Evolutionary conservation across 2,113 vertebrate genomes (phyloP), one percentile per base, ranked within the genome.

Genomic region (Lampris megalopsis): DNA sequence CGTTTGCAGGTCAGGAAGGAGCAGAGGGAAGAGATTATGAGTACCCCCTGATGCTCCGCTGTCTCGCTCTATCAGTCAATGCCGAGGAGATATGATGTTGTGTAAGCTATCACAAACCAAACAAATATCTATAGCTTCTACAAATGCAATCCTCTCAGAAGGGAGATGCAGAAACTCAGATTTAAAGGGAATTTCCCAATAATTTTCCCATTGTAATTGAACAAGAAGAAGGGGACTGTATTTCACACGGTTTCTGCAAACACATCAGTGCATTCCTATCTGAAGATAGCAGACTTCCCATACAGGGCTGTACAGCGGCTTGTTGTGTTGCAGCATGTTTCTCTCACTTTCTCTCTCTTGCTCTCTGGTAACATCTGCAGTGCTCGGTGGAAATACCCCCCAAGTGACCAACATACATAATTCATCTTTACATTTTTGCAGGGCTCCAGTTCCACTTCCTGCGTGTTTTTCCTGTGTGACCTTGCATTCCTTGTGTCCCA

Each of bases 1-100:
- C 86, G 76, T 79, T 73, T 86, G 77, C 75, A 80, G 73, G 82
- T 77, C 88, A 84, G 89, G 86, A 90, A 91, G 86, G 83, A 83
- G 83, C 79, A 70, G 71, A 85, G 79, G 43, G 56, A 71, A 57
- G 67, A 70, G 79, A 58, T 62, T 80, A 71, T 83, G 68, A 71
- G 60, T 49, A 50, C 4, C 36, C 13, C 10, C 36, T 10, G 38
- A 24, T 24, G 9, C 50, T 35, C 49, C 4, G 48, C 52, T 76
- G 74, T 84, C 69, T 89, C 85, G 71, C 42, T 37, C 81, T 35
- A 47, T 68, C 66, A 68, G 53, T 58, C 7, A 38, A 24, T 6
- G 13, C 68, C 68, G 69, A 49, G 77, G 60, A 85, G 76, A 86
- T 85, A 77, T 58, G 65, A 81, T 43, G 63, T 11, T 49, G 62